Percentiles rank a stretch among this genome's conserved stretches.
Evolutionary conservation across 2,797 vertebrate species (phyloP).

Genomic region (Pseudopleuronectes americanus): DNA sequence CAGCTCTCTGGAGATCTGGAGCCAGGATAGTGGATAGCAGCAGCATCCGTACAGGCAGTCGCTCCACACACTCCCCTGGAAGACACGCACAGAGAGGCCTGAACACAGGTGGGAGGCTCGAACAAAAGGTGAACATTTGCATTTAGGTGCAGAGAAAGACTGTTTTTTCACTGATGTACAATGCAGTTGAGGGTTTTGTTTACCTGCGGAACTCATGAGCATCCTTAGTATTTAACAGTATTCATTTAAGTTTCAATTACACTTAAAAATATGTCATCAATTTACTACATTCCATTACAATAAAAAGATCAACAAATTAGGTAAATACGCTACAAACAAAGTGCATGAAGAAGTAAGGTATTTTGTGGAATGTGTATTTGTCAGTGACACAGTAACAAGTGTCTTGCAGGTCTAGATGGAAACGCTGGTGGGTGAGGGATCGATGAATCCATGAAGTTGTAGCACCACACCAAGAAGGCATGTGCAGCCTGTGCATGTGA

Average conservation of each 20-base stretch:
- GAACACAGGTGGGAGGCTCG: conserved; percentile 59
- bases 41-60: conserved; percentile 83
- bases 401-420: conserved; percentile 33
- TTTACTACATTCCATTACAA: not conserved
- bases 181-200: not conserved
- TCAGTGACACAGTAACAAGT: not conserved
- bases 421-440: conserved; percentile 46
- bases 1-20: conserved; percentile 82
- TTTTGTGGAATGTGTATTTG: no score
- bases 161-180: conserved; percentile 8
- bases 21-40: conserved; percentile 82
- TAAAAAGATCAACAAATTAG: no score
- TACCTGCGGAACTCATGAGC: not conserved
- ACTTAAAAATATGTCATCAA: no score
- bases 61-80: conserved; percentile 77
- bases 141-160: conserved; percentile 39
- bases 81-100: conserved; percentile 34
- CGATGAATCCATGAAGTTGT: conserved; percentile 52
- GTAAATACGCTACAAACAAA: no score
- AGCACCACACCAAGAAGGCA: conserved; percentile 18
- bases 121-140: conserved; percentile 62
- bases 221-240: not conserved
- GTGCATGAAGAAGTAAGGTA: not conserved
- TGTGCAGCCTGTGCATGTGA: conserved; percentile 5
- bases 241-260: no score